These are phyloP conservation scores for Lophius americanus DNA, from an alignment of 2,797 vertebrate species.

Conservation along the genomic window DNA sequence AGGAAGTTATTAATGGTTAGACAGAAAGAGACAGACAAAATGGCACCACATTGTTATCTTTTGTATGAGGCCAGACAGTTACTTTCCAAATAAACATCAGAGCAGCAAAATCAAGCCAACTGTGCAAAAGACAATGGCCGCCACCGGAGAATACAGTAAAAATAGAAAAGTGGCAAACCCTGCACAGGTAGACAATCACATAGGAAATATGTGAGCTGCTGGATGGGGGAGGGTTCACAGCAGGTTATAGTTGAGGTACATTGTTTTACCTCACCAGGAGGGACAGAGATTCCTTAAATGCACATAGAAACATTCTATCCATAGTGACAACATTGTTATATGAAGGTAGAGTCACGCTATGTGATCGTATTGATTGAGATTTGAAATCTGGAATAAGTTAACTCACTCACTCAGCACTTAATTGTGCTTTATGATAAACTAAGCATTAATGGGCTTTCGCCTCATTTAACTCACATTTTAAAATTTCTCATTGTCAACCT, in stretches of 20 bases:
- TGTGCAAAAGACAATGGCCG: conserved; percentile 61
- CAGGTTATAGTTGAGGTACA: conserved; percentile 40
- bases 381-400: not conserved
- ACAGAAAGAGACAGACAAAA: conserved; percentile 72
- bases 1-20: conserved; percentile 66
- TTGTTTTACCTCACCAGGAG: conserved; percentile 42
- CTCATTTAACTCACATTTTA: not conserved
- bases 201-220: conserved; percentile 27
- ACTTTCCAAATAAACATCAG: conserved; percentile 52
- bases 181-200: conserved; percentile 40
- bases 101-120: conserved; percentile 56
- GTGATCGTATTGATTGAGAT: not conserved
- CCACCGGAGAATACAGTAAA: conserved; percentile 35
- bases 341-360: conserved; percentile 7
- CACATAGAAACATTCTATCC: conserved; percentile 42
- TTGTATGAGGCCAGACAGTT: conserved; percentile 46
- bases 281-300: conserved; percentile 40
- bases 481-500: not conserved
- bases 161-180: conserved; percentile 58
- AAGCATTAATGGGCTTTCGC: not conserved
- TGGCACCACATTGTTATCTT: conserved; percentile 71
- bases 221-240: conserved; percentile 14
- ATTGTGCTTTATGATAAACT: not conserved
- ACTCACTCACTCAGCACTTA: not conserved
- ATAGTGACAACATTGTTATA: conserved; percentile 27